Percentiles rank a stretch among this genome's conserved stretches.
These are phyloP conservation scores for Marmota flaviventris DNA, from an alignment of 2,113 vertebrate species.

Conservation along the genomic window DNA sequence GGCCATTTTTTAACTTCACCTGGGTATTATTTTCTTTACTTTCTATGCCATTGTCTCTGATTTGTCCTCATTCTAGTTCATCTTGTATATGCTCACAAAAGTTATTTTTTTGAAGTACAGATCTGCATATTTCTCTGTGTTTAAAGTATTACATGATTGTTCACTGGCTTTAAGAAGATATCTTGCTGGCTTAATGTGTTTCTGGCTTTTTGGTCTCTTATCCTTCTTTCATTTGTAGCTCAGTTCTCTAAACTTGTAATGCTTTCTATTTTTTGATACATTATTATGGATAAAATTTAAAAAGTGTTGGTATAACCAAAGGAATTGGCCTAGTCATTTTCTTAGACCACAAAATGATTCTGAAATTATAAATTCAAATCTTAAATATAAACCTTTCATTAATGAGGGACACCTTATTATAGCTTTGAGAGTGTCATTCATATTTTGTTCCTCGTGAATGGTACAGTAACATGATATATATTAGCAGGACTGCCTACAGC, in stretches of 20 bases:
- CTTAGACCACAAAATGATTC: neutral
- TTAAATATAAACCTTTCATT: neutral
- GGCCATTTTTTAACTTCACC: neutral
- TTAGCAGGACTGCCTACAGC: neutral
- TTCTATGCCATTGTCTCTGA: neutral
- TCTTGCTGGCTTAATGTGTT: neutral
- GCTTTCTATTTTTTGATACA: neutral
- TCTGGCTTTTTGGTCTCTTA: constrained; percentile 7
- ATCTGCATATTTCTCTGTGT: neutral
- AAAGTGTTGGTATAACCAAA: neutral
- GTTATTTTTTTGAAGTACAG: neutral
- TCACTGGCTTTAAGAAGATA: neutral
- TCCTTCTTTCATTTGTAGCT: neutral
- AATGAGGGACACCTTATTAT: neutral
- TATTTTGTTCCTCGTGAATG: neutral
- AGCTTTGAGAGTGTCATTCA: constrained; percentile 13
- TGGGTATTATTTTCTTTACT: neutral
- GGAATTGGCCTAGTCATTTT: neutral
- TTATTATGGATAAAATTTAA: neutral
- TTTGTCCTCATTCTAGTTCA: neutral
- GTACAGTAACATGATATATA: neutral
- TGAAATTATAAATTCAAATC: constrained; percentile 23
- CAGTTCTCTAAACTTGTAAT: neutral
- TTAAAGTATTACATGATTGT: neutral
- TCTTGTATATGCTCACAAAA: constrained; percentile 33